Evolutionary conservation across 2,113 vertebrate genomes (phyloP).

Genomic region (Amazona vittata): DNA sequence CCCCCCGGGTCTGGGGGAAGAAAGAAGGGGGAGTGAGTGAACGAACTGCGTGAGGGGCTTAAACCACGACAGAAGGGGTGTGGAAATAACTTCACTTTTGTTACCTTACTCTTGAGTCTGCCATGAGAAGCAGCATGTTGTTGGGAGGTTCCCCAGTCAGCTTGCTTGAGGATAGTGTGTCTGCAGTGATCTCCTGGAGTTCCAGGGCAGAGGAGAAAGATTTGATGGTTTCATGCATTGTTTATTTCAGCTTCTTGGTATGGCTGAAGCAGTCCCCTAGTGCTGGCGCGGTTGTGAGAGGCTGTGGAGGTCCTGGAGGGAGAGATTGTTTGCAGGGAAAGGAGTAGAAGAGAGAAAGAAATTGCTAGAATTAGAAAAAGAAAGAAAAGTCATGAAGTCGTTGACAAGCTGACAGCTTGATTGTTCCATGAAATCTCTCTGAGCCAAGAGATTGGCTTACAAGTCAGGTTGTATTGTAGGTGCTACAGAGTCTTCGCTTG

Average conservation of each 20-base stretch:
- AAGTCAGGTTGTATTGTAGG: background rate
- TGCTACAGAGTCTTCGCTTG: background rate
- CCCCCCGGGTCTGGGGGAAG: too few relatives aligned
- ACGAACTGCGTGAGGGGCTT: too few relatives aligned
- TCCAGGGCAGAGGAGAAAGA: background rate
- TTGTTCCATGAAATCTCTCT: background rate
- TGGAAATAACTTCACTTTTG: accelerated
- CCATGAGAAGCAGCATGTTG: background rate
- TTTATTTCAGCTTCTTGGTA: background rate
- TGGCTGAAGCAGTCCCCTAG: background rate
- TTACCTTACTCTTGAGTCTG: background rate
- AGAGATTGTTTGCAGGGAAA: accelerated
- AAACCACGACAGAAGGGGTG: background rate
- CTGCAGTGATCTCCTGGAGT: background rate
- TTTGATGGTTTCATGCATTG: background rate
- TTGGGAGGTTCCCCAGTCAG: background rate
- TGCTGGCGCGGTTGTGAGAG: accelerated
- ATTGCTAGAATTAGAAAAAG: background rate
- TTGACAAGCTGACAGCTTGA: background rate
- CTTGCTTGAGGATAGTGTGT: background rate
- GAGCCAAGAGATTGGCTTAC: accelerated
- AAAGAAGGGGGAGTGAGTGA: too few relatives aligned
- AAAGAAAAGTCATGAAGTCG: background rate
- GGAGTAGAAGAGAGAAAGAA: background rate
- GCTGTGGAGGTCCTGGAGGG: background rate